Base-by-base conservation (phyloP, 2,113 vertebrate genomes). In the Xenus cinereus region DNA sequence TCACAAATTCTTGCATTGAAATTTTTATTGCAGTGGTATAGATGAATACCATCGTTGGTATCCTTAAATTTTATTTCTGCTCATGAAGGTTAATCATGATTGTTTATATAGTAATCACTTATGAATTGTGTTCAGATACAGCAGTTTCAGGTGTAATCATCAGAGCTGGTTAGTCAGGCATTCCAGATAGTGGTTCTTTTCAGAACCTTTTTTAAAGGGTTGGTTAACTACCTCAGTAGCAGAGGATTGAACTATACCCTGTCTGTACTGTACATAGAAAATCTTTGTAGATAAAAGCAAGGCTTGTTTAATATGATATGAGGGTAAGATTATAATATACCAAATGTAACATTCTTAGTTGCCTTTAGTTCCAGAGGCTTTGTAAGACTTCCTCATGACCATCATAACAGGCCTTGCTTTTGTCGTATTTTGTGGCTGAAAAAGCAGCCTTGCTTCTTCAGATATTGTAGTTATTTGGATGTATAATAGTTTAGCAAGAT, bases 111-210 rank as follows among this genome's bases (percentile, higher is more conserved):
- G 98, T 98, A 98, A 98, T 98, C 98, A 98, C 98, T 98, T 98
- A 98, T 96, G 99, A 99, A 99, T 99, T 98, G 98, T 99, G 99
- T 99, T 99, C 98, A 98, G 98, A 98, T 99, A 98, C 98, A 99
- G 99, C 99, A 99, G 99, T 99, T 99, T 99, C 99, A 98, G 99
- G 99, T 99, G 99, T 99, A 99, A 99, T 99, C 99, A 99, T 99
- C 99, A 99, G 98, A 99, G 99, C 99, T 99, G 99, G 99, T 99
- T 99, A 99, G 99, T 99, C 99, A 99, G 99, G 99, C 99, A 99
- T 99, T 99, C 99, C 99, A 99, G 99, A 99, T 99, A 99, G 99
- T 99, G 99, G 99, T 99, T 99, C 99, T 99, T 99, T 99, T 99
- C 98, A 99, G 99, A 99, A 99, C 99, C 99, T 99, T 99, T 99